A percentile compares a stretch with the other conserved stretches of the same genome.
Conservation (phyloP, 1,140 invertebrate genomes). For the Eubasilissa regina region DNA sequence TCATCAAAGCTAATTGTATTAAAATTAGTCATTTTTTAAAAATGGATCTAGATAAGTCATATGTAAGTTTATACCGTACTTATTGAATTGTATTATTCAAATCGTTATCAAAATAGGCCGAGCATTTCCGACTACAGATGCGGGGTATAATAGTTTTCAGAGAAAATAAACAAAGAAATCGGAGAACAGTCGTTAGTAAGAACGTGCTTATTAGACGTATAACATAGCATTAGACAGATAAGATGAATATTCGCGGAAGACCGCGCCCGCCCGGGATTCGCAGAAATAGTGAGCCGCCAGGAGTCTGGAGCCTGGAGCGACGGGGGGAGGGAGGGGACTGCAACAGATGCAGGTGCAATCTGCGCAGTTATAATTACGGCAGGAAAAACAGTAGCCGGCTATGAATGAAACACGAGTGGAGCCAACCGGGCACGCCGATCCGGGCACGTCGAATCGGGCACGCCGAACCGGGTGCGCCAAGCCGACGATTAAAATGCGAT, state of each 20-base stretch:
- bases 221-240: not conserved
- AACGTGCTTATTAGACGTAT: not conserved
- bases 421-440: not conserved
- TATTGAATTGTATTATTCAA: too few species aligned
- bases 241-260: not conserved
- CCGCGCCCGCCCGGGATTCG: not conserved
- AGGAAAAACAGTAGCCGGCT: constrained; percentile 27
- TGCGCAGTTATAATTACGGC: constrained; percentile 17
- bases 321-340: not conserved
- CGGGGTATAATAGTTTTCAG: not conserved
- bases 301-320: not conserved
- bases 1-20: too few species aligned
- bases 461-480: too few species aligned
- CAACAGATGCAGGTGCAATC: constrained; percentile 17
- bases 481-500: constrained; percentile 6
- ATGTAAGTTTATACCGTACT: too few species aligned
- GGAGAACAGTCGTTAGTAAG: not conserved
- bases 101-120: too few species aligned
- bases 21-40: too few species aligned
- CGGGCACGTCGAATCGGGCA: not conserved
- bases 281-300: constrained; percentile 8
- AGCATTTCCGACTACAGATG: too few species aligned
- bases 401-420: not conserved
- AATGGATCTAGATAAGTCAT: too few species aligned
- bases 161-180: not conserved